These are phyloP conservation scores for Tenthredo mesomela DNA, from an alignment of 2,888 invertebrate species.

Conservation along the genomic window DNA sequence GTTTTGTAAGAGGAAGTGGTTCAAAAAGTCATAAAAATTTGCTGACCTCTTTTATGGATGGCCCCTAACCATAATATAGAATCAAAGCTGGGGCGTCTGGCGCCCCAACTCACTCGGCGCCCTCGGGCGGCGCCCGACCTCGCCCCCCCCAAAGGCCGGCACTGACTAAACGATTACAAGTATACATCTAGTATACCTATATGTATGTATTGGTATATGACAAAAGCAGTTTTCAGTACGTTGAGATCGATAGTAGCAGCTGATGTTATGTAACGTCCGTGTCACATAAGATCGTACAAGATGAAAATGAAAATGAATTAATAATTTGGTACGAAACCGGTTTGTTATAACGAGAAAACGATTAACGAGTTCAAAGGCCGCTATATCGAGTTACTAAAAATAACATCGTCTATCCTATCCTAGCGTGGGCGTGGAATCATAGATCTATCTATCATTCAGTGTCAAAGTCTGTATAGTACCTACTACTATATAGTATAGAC, in stretches of 20 bases:
- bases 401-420: not conserved
- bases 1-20: too few species aligned
- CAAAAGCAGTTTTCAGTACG: not conserved
- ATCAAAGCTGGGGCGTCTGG: too few species aligned
- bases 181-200: not conserved
- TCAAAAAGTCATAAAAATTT: too few species aligned
- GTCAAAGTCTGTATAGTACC: not conserved
- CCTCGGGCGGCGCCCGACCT: too few species aligned
- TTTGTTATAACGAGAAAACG: not conserved
- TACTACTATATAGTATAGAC: not conserved
- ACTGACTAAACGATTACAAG: not conserved
- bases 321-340: not conserved
- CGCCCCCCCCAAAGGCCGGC: too few species aligned
- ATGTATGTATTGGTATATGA: not conserved
- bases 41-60: too few species aligned
- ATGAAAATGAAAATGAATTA: not conserved
- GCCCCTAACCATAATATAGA: too few species aligned
- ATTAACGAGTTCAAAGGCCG: conserved; percentile 8
- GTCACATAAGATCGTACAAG: not conserved
- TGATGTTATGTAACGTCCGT: conserved; percentile 1
- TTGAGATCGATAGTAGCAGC: conserved; percentile 30
- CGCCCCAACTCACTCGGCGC: too few species aligned
- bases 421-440: conserved; percentile 26
- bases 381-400: not conserved
- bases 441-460: not conserved